A percentile compares a stretch with the other conserved stretches of the same genome.
phyloP scores from a whole-genome alignment of 2,888 invertebrate genomes.

The Troglohyphantes excavatus region DNA sequence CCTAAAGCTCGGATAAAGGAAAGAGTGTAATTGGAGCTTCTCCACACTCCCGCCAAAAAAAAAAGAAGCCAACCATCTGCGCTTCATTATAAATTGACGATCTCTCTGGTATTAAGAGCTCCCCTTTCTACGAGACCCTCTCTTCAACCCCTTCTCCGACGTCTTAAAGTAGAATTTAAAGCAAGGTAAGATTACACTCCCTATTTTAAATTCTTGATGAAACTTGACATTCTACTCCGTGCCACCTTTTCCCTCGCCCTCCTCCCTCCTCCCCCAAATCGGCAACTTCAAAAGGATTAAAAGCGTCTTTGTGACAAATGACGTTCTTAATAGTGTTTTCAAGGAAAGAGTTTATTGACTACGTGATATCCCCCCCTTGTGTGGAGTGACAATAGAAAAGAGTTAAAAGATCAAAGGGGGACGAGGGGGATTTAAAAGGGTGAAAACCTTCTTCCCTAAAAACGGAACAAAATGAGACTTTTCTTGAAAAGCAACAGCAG shows the following conservation, averaged over 20 bases:
- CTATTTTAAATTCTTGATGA: slow-evolving; percentile 69
- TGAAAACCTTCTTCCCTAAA: too few relatives aligned
- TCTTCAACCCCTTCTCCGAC: not conserved
- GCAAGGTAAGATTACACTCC: slow-evolving; percentile 47
- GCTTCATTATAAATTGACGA: slow-evolving; percentile 71
- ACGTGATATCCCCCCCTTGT: slow-evolving; percentile 48
- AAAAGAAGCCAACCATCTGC: slow-evolving; percentile 8
- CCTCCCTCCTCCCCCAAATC: not conserved
- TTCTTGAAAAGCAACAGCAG: not conserved
- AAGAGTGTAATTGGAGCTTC: slow-evolving; percentile 64
- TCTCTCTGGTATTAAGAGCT: slow-evolving; percentile 40
- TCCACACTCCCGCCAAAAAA: slow-evolving; percentile 24
- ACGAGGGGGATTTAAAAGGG: too few relatives aligned
- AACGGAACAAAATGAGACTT: slow-evolving; percentile 44
- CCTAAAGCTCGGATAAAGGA: slow-evolving; percentile 35
- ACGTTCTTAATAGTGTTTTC: slow-evolving; percentile 69
- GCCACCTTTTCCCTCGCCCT: too few relatives aligned
- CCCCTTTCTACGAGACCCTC: not conserved
- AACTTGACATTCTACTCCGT: slow-evolving; percentile 47
- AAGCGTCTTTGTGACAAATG: slow-evolving; percentile 70
- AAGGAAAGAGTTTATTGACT: slow-evolving; percentile 59
- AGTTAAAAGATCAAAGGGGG: too few relatives aligned
- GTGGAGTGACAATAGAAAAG: not conserved
- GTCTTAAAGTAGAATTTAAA: slow-evolving; percentile 65
- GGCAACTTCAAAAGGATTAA: slow-evolving; percentile 48